Evolutionary conservation across 1,140 invertebrate genomes (phyloP), one percentile per base, ranked within the genome.

Genomic region (Dendroctonus ponderosae): DNA sequence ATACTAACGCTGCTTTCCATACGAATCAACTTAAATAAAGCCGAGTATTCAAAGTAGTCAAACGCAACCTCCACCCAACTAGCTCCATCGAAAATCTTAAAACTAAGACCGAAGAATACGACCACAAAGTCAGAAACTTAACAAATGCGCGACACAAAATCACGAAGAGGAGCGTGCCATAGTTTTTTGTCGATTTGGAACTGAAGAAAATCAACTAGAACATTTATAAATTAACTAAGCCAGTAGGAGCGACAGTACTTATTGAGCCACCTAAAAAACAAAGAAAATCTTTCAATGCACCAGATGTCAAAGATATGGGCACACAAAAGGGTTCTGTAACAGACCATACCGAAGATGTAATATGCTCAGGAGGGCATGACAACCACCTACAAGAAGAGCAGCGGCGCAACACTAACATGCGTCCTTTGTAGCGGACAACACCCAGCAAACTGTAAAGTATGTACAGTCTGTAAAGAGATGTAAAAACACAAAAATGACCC

Each of bases 151-250:
- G 49, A 14, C 6, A 51, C 6, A 51, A 51, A 51, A 7, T 6
- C 7, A 51, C 49, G 6, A 51, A 51, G 15, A 7, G 7, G 14
- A 6, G 49, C 8, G 6, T 51, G 14, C 49, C 49, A 6, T 14
- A 11, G 49, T 51, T 51, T 14, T 51, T 51, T 51, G 49, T 51
- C 8, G 49, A 51, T 14, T 14, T 51, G 49, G 14, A 51, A 7
- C 49, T 14, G 6, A 51, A 51, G 15, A 14, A 7, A 14, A 51
- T 11, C 49, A 51, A 51, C 15, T 6, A 51, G 14, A 14, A 51
- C 6, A 51, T 51, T 14, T 51, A 51, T 14, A 51, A 51, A 7
- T 11, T 51, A 51, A 51, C 8, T 7, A 6, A 14, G 6, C 15
- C 15, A 51, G 7, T 6, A 14, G 7, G 14, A 51, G 49, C 49